Conservation (phyloP, 2,888 invertebrate species). For the Synergus gifuensis region DNA sequence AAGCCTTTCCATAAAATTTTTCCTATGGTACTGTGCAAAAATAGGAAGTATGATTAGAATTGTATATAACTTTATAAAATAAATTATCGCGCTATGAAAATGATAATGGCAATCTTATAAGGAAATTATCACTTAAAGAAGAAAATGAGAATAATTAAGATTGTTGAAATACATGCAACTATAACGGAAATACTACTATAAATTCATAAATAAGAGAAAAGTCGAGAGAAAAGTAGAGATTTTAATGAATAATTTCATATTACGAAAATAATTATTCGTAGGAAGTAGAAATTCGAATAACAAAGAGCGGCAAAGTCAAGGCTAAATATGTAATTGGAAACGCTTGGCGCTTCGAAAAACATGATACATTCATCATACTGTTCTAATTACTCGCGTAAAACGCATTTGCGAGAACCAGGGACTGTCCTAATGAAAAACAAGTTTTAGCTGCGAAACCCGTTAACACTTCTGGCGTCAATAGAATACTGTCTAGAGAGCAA, state of each 20-base stretch:
- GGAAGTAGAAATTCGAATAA: constrained; percentile 17
- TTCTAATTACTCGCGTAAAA: constrained; percentile 31
- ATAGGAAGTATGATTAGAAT: neutral
- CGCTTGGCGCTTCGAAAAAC: constrained; percentile 19
- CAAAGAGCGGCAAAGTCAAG: constrained; percentile 32
- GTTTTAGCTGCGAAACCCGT: neutral
- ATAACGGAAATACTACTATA: neutral
- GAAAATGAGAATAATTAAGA: constrained; percentile 1
- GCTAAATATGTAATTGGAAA: constrained; percentile 34
- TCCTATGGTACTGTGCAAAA: constrained; percentile 16
- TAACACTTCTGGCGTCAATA: constrained; percentile 22
- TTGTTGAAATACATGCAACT: neutral
- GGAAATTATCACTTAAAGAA: neutral
- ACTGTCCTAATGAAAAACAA: constrained; percentile 24
- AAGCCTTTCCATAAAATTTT: neutral
- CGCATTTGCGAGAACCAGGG: neutral
- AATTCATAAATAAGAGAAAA: constrained; percentile 9
- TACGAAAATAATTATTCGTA: neutral
- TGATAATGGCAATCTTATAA: too few species aligned
- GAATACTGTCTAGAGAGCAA: constrained; percentile 10
- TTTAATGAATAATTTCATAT: constrained; percentile 30
- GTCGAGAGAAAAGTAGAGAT: neutral
- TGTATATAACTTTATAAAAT: neutral
- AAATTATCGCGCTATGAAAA: neutral
- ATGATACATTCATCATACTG: constrained; percentile 15